Evolutionary conservation across 2,797 vertebrate species (phyloP).

Genomic region (Capromys pilorides): DNA sequence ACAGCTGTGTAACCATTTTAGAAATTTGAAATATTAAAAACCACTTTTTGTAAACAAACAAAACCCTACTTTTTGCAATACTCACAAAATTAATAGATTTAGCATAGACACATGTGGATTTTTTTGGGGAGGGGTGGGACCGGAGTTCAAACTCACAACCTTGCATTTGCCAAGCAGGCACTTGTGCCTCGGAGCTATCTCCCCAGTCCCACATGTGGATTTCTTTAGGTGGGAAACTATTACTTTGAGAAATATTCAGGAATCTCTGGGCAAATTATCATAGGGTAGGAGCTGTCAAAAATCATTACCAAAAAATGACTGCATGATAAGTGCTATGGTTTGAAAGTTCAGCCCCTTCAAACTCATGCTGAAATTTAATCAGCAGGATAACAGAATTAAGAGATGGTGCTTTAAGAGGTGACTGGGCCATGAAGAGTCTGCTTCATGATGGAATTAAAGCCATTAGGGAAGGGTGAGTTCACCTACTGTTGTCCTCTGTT

Average conservation of each 20-base stretch:
- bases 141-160: too few relatives aligned
- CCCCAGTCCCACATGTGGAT: not conserved
- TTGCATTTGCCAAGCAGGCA: too few relatives aligned
- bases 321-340: not conserved
- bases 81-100: not conserved
- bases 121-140: too few relatives aligned
- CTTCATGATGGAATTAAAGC: not conserved
- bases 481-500: not conserved
- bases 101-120: not conserved
- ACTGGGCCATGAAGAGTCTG: not conserved
- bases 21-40: conserved; percentile 45
- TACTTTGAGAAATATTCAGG: conserved; percentile 1
- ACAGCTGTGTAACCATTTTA: conserved; percentile 9
- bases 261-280: not conserved
- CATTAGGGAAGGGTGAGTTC: not conserved
- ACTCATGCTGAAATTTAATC: not conserved
- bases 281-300: not conserved
- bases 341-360: not conserved
- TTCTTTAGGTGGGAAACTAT: conserved; percentile 19
- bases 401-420: not conserved
- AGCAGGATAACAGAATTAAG: not conserved
- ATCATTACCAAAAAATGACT: conserved; percentile 20
- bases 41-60: not conserved
- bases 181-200: too few relatives aligned
- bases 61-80: not conserved